These are phyloP conservation scores for Dromiciops gliroides DNA, from an alignment of 2,113 vertebrate genomes.

Conservation along the genomic window DNA sequence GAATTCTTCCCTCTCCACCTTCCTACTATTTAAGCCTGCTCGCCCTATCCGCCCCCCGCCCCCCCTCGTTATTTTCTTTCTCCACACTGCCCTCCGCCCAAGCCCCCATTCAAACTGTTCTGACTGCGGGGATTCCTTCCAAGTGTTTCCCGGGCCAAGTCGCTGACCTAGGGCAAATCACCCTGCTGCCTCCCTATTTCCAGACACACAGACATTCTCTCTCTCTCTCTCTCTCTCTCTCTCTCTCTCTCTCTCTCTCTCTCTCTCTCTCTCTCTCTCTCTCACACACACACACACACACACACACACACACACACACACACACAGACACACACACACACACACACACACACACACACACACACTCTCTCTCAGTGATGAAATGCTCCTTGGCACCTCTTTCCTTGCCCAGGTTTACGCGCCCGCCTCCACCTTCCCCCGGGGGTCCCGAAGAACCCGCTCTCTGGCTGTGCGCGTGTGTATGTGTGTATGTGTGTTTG, in stretches of 20 bases:
- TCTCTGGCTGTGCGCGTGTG: not conserved
- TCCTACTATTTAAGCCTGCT: not conserved
- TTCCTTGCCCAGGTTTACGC: conserved; percentile 13
- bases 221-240: not conserved
- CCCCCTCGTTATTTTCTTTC: not conserved
- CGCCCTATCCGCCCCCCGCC: not conserved
- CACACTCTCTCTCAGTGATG: not conserved
- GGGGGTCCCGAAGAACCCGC: conserved; percentile 14
- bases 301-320: too few relatives aligned
- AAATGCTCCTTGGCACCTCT: not conserved
- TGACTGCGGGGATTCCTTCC: conserved; percentile 25
- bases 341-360: too few relatives aligned
- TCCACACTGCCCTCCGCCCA: not conserved
- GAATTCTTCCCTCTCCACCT: not conserved
- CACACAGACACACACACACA: too few relatives aligned
- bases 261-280: not conserved
- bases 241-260: conserved; percentile 39
- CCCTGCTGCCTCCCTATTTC: not conserved
- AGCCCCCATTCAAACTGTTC: conserved; percentile 38
- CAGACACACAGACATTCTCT: not conserved
- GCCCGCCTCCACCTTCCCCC: conserved; percentile 59
- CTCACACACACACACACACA: too few relatives aligned
- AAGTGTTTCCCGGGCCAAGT: not conserved
- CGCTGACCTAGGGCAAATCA: not conserved
- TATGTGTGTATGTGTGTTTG: conserved; percentile 54